Conservation (phyloP, 2,797 vertebrate species). For the Enteromius argenteus region DNA sequence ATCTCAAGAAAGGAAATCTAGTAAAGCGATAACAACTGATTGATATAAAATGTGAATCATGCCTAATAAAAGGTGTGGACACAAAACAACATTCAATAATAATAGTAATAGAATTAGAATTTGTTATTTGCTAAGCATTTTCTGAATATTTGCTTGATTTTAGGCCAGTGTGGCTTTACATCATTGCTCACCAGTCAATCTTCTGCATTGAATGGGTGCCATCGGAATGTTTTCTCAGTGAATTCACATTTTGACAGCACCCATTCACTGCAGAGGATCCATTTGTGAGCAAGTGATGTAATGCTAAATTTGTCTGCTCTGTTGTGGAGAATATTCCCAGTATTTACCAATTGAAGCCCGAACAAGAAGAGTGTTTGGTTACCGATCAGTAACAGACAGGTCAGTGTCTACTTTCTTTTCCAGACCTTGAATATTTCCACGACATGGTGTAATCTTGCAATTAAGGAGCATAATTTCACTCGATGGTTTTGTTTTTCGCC, state of each 20-base stretch:
- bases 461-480: no score
- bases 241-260: background rate
- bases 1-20: slow-evolving; percentile 18
- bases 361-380: no score
- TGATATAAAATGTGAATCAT: slow-evolving; percentile 9
- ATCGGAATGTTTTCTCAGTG: background rate
- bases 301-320: background rate
- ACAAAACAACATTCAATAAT: background rate
- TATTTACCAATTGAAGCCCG: no score
- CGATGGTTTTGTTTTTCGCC: no score
- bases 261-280: background rate
- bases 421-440: no score
- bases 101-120: background rate
- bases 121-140: background rate
- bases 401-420: no score
- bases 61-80: background rate
- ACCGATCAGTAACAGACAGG: no score
- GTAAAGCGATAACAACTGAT: slow-evolving; percentile 4
- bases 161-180: background rate
- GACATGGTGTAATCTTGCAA: no score
- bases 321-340: no score
- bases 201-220: background rate
- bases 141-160: background rate
- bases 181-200: background rate
- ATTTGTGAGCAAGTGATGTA: background rate